A percentile compares a stretch with the other conserved stretches of the same genome.
These are phyloP conservation scores for Orcinus orca DNA, from an alignment of 2,113 vertebrate genomes.

Conservation along the genomic window DNA sequence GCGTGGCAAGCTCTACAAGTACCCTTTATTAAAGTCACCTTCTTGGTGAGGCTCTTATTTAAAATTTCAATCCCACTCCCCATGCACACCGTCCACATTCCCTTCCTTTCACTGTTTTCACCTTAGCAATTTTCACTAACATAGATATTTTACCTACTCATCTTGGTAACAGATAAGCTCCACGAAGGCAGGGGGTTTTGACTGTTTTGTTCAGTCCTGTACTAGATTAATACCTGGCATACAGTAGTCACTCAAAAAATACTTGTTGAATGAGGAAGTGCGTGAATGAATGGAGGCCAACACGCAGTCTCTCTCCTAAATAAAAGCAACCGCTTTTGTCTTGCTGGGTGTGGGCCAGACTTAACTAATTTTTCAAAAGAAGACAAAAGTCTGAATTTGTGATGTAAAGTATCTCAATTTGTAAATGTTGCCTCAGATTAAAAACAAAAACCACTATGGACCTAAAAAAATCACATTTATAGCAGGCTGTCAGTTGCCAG, in stretches of 20 bases:
- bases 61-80: neutral
- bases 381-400: neutral
- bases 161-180: neutral
- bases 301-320: neutral
- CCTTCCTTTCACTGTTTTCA: neutral
- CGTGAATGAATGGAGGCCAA: neutral
- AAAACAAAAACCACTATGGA: neutral
- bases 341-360: neutral
- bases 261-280: neutral
- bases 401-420: neutral
- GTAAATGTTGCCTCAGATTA: neutral
- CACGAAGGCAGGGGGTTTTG: neutral
- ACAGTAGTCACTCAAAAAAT: neutral
- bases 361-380: constrained; percentile 37
- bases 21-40: neutral
- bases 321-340: neutral
- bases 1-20: neutral
- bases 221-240: neutral
- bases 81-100: neutral
- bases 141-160: neutral
- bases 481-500: neutral
- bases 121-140: neutral
- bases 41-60: neutral
- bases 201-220: neutral
- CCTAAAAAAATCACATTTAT: neutral